These are phyloP conservation scores for Hyla sarda DNA, from an alignment of 2,113 vertebrate species.

Conservation along the genomic window DNA sequence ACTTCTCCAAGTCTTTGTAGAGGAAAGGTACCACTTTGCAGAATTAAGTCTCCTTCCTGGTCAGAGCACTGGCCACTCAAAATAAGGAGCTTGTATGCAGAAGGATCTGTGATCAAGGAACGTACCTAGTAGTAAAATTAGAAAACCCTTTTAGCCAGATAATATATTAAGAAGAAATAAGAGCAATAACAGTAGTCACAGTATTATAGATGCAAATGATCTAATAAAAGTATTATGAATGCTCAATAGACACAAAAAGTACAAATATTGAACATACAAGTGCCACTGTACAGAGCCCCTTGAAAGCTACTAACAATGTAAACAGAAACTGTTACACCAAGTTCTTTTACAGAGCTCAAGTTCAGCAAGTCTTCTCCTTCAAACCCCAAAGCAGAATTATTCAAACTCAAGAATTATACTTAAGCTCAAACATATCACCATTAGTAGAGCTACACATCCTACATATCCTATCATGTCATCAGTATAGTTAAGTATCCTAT, in stretches of 20 bases:
- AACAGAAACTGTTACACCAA: background rate
- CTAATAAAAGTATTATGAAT: background rate
- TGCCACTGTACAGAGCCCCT: background rate
- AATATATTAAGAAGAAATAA: background rate
- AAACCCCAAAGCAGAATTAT: background rate
- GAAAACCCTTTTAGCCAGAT: background rate
- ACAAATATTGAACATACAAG: background rate
- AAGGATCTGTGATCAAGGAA: constrained; percentile 82
- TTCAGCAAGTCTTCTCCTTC: background rate
- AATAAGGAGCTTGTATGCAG: constrained; percentile 86
- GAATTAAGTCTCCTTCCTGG: constrained; percentile 84
- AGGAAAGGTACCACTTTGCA: constrained; percentile 87
- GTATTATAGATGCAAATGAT: background rate
- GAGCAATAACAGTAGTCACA: background rate
- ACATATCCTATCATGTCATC: no score
- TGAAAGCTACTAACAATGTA: no score
- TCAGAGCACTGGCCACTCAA: constrained; percentile 90
- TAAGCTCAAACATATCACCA: background rate
- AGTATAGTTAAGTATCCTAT: background rate
- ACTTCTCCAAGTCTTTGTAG: constrained; percentile 85
- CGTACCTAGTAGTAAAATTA: constrained; percentile 74
- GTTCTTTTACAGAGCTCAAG: background rate
- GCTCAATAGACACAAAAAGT: background rate
- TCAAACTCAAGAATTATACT: background rate
- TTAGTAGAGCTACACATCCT: no score